A percentile compares a stretch with the other conserved stretches of the same genome.
These are phyloP conservation scores for Lasius fuliginosus DNA, from an alignment of 2,888 invertebrate genomes.

Conservation along the genomic window DNA sequence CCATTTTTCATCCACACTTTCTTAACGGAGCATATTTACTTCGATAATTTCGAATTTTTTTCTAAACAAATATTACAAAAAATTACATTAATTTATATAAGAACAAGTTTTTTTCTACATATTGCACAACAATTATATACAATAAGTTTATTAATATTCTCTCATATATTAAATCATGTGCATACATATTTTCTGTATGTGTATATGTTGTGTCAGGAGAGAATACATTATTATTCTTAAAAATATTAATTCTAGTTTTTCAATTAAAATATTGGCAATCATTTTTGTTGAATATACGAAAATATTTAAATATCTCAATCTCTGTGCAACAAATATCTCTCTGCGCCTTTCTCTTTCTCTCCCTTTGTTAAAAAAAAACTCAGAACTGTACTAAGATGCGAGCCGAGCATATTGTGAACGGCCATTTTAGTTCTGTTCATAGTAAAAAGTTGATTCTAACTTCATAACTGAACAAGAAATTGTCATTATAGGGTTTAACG, in stretches of 20 bases:
- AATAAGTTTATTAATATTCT: background rate
- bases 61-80: background rate
- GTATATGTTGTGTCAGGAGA: background rate
- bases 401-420: slow-evolving; percentile 31
- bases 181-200: background rate
- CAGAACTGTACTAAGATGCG: slow-evolving; percentile 20
- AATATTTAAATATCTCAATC: background rate
- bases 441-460: slow-evolving; percentile 55
- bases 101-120: background rate
- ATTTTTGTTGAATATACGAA: background rate
- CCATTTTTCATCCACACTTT: background rate
- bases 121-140: background rate
- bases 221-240: background rate
- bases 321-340: background rate
- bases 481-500: slow-evolving; percentile 53
- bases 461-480: slow-evolving; percentile 52
- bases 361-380: background rate
- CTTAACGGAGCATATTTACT: background rate
- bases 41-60: background rate
- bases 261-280: background rate
- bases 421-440: slow-evolving; percentile 15
- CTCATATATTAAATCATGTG: background rate
- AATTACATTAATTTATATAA: background rate
- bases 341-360: background rate
- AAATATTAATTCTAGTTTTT: background rate